A percentile compares a stretch with the other conserved stretches of the same genome.
These are phyloP conservation scores for Ictidomys tridecemlineatus DNA, from an alignment of 2,113 vertebrate genomes.

Conservation along the genomic window DNA sequence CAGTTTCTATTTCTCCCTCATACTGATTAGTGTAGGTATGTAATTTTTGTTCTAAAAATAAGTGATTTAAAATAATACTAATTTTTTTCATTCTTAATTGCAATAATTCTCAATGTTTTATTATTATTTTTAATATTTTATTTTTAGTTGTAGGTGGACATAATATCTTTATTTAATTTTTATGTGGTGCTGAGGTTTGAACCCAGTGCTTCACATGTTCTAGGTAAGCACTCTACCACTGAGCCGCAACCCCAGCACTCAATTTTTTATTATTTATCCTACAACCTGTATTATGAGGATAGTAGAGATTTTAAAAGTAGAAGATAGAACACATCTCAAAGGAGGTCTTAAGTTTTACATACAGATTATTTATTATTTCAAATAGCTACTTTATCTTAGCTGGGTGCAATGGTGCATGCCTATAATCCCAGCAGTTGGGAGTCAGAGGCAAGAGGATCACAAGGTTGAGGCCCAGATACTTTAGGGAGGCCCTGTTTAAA, in stretches of 20 bases:
- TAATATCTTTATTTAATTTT: too few relatives aligned
- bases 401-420: too few relatives aligned
- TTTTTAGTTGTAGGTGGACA: too few relatives aligned
- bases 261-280: conserved; percentile 18
- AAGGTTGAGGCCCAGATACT: too few relatives aligned
- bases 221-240: too few relatives aligned
- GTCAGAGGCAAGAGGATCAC: too few relatives aligned
- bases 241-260: too few relatives aligned
- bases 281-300: conserved; percentile 7
- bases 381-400: background rate
- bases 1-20: background rate
- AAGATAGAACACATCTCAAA: background rate
- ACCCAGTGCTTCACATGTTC: too few relatives aligned
- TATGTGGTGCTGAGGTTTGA: too few relatives aligned
- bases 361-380: conserved; percentile 35
- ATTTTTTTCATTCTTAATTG: background rate
- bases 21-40: background rate
- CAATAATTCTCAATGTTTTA: background rate
- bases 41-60: conserved; percentile 34
- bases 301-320: conserved; percentile 38
- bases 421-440: too few relatives aligned
- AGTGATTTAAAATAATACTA: conserved; percentile 31
- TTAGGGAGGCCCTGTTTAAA: too few relatives aligned
- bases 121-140: background rate
- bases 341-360: background rate